Conservation (phyloP, 1,140 invertebrate genomes). For the Drosophila setifemur region DNA sequence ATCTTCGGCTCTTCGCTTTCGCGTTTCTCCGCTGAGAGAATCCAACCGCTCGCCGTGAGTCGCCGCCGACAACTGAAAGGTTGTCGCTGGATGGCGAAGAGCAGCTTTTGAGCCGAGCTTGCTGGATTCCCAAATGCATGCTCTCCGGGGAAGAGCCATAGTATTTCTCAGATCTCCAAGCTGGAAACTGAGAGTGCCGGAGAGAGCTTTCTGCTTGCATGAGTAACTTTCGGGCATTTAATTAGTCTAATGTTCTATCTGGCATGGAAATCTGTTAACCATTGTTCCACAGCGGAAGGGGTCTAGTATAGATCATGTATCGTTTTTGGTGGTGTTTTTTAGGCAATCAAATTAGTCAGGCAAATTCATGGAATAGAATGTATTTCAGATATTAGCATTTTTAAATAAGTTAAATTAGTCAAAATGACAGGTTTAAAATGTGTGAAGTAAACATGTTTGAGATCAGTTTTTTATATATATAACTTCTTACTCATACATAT, state of each 20-base stretch:
- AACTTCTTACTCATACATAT: too few relatives aligned
- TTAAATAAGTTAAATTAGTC: too few relatives aligned
- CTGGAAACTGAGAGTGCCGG: background rate
- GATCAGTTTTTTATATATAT: too few relatives aligned
- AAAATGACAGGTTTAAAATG: too few relatives aligned
- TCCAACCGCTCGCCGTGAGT: conserved; percentile 53
- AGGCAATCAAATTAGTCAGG: background rate
- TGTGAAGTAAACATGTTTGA: too few relatives aligned
- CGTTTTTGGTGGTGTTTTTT: background rate
- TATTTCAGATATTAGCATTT: background rate
- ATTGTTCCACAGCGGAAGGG: conserved; percentile 65
- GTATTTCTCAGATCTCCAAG: background rate
- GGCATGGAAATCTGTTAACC: conserved; percentile 1
- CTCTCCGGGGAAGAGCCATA: conserved; percentile 1
- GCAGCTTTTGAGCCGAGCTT: conserved; percentile 70
- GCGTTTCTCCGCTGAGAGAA: conserved; percentile 21
- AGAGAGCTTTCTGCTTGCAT: conserved; percentile 22
- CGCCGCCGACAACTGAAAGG: conserved; percentile 22
- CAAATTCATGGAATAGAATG: background rate
- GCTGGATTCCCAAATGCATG: conserved; percentile 11
- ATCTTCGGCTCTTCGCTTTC: conserved; percentile 18
- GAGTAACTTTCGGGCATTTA: conserved; percentile 48
- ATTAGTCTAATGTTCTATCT: conserved; percentile 52
- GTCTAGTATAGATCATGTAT: conserved; percentile 17
- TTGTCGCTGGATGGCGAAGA: conserved; percentile 16